Conservation (phyloP, 2,113 vertebrate species). For the Sprattus sprattus region DNA sequence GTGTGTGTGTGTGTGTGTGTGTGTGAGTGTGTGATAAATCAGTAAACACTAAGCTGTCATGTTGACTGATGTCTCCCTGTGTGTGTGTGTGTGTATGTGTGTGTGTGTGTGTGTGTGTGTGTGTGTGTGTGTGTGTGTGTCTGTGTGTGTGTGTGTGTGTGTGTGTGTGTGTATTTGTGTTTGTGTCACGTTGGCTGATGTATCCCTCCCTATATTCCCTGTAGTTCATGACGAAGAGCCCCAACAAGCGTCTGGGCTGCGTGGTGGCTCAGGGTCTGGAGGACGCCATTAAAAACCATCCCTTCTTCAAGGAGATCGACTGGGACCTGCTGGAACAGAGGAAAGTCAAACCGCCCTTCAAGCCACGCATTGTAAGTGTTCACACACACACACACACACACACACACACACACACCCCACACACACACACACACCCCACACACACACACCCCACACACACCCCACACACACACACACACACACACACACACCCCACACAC, state of each 20-base stretch:
- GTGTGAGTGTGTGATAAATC: no score
- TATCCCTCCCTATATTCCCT: constrained; percentile 8
- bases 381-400: background rate
- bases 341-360: constrained; percentile 93
- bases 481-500: background rate
- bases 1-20: no score
- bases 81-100: no score
- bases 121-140: no score
- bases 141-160: no score
- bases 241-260: constrained; percentile 90
- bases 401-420: background rate
- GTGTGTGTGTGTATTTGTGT: no score
- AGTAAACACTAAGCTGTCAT: no score
- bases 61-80: no score
- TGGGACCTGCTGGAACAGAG: constrained; percentile 94
- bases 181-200: no score
- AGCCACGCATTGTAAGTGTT: constrained; percentile 93
- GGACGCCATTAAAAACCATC: constrained; percentile 91
- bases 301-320: constrained; percentile 96
- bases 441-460: background rate
- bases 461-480: background rate
- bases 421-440: background rate
- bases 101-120: no score
- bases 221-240: constrained; percentile 98
- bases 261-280: constrained; percentile 85